These are phyloP conservation scores for Anas platyrhynchos DNA, from an alignment of 2,113 vertebrate species.

Conservation along the genomic window DNA sequence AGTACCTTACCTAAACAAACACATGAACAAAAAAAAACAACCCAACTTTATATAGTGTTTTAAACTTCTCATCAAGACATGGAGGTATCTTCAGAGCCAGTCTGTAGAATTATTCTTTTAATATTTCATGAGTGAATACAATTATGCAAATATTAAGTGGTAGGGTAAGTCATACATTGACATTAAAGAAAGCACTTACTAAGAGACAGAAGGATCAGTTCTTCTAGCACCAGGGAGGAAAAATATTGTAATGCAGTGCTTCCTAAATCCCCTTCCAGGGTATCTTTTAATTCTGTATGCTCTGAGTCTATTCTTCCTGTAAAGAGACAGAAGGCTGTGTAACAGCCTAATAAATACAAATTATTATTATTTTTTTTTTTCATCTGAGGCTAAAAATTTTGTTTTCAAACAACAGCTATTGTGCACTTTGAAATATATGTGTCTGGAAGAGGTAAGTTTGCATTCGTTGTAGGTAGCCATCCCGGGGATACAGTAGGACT, in stretches of 20 bases:
- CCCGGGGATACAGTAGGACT: neutral
- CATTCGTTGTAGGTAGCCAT: neutral
- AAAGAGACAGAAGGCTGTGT: constrained; percentile 28
- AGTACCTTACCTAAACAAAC: neutral
- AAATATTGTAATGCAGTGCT: neutral
- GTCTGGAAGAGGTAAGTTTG: constrained; percentile 1
- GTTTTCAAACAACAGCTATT: neutral
- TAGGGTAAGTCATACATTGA: neutral
- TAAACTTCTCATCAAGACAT: neutral
- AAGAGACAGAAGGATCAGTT: neutral
- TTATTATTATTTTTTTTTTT: neutral
- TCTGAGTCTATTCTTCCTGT: constrained; percentile 11
- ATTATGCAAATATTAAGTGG: neutral
- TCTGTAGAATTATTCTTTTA: neutral
- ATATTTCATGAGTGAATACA: neutral
- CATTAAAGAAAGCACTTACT: neutral
- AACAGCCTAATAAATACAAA: constrained; percentile 1
- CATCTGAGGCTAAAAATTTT: neutral
- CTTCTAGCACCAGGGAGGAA: neutral
- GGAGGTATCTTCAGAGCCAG: neutral
- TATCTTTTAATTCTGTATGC: neutral
- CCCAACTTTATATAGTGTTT: neutral
- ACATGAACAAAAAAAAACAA: neutral
- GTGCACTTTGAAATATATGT: constrained; percentile 23
- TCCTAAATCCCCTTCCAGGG: constrained; percentile 18